phyloP scores from a whole-genome alignment of 2,113 vertebrate species.

The Engystomops pustulosus region DNA sequence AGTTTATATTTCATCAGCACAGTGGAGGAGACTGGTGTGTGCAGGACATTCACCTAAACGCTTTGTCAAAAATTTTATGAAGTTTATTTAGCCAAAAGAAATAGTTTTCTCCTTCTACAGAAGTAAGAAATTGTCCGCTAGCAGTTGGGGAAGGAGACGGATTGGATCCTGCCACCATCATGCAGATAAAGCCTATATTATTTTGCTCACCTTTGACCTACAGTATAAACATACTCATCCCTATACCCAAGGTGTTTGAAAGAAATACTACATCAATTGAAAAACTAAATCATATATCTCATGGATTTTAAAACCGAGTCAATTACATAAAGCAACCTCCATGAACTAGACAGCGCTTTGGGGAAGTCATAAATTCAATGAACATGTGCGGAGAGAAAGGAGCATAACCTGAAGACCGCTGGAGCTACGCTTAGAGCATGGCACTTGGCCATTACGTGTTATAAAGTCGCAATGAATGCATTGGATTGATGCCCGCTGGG shows the following conservation, averaged over 20 bases:
- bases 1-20: too few species aligned
- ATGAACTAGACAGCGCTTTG: background rate
- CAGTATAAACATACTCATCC: background rate
- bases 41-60: too few species aligned
- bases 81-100: too few species aligned
- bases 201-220: background rate
- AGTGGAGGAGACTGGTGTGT: too few species aligned
- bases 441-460: background rate
- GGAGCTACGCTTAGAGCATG: background rate
- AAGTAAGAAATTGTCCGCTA: too few species aligned
- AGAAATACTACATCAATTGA: slow-evolving; percentile 24
- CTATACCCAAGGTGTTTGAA: background rate
- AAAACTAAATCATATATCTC: background rate
- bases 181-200: background rate
- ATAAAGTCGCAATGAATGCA: background rate
- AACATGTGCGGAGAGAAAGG: slow-evolving; percentile 24
- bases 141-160: too few species aligned
- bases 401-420: slow-evolving; percentile 23
- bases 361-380: slow-evolving; percentile 30
- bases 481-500: slow-evolving; percentile 15
- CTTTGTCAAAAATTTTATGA: too few species aligned
- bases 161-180: too few species aligned
- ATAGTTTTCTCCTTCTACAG: too few species aligned
- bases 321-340: background rate
- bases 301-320: background rate